A percentile compares a stretch with the other conserved stretches of the same genome.
phyloP scores from a whole-genome alignment of 2,797 vertebrate species.

The Acanthopagrus latus region DNA sequence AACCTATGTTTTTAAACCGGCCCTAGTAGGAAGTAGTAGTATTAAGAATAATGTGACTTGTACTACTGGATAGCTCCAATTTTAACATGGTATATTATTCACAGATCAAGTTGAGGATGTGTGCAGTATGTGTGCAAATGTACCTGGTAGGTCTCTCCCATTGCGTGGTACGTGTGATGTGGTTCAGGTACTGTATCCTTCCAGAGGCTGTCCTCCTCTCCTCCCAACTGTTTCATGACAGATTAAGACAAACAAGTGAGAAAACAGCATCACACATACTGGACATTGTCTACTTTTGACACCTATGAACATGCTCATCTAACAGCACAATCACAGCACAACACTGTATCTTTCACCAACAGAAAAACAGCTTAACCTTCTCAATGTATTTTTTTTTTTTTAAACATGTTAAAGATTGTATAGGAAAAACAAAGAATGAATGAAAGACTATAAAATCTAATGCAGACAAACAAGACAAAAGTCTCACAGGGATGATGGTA shows the following conservation, averaged over 20 bases:
- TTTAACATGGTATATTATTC: neutral
- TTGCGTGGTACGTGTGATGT: constrained; percentile 95
- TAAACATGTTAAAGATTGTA: neutral
- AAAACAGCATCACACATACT: neutral
- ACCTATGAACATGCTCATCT: neutral
- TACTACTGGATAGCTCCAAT: neutral
- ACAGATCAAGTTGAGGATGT: neutral
- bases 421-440: neutral
- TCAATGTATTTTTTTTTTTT: neutral
- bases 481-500: neutral
- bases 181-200: constrained; percentile 96
- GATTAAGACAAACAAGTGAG: constrained; percentile 65
- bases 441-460: neutral
- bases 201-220: constrained; percentile 95
- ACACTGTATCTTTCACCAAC: neutral
- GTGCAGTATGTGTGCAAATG: constrained; percentile 35
- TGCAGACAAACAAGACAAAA: neutral
- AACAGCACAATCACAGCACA: neutral
- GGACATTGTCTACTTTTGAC: neutral
- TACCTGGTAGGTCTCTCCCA: constrained; percentile 97
- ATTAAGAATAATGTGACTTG: neutral
- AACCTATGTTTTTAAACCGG: too few species aligned
- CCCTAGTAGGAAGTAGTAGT: neutral
- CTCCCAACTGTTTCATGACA: constrained; percentile 89
- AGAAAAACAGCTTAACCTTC: neutral